Base-by-base conservation (phyloP, 2,113 vertebrate genomes). In the Xiphophorus hellerii region DNA sequence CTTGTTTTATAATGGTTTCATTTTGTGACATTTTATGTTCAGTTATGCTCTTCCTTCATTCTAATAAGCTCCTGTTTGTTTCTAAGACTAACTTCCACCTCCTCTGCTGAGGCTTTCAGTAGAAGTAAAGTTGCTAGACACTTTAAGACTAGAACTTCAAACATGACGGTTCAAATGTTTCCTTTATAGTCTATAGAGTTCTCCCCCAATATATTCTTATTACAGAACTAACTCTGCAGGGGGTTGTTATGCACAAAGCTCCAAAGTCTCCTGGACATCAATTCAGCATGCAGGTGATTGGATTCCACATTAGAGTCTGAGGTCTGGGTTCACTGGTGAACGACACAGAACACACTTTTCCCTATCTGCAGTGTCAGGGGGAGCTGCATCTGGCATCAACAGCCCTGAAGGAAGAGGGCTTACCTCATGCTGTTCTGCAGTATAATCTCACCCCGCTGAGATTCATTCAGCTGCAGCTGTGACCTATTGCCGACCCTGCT, bases 401-500 rank as follows among this genome's bases (percentile, higher is more conserved):
- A 51, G 51, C 61, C 61, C 64, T 77, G 2, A n/a, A 73, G 64
- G 68, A 80, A 67, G 9, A 66, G 65, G 58, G 62, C 64, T 64
- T 54, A 76, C 63, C 72, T 69, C 78, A 33, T 42, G 68, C 66
- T 72, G 66, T 42, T 83, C 77, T 39, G 60, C 74, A 58, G 70
- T 33, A 66, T 51, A 30, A 51, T n/a, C 74, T 76, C 11, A 65
- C 69, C 35, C 48, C 3, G 44, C 67, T 39, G 66, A 7, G 61
- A 79, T 68, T 69, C 66, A 82, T 86, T 82, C 72, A 54, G 73
- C 66, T 62, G 77, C 72, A 74, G 72, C 74, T 35, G 62, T 76
- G 68, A 86, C 85, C 85, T 86, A 69, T 76, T 28, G 65, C 62
- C n/a, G 74, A 87, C 83, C 85, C 60, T 5, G 2, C 77, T 72